Base-by-base conservation (phyloP, 2,888 invertebrate genomes). In the Trachelus tabidus region DNA sequence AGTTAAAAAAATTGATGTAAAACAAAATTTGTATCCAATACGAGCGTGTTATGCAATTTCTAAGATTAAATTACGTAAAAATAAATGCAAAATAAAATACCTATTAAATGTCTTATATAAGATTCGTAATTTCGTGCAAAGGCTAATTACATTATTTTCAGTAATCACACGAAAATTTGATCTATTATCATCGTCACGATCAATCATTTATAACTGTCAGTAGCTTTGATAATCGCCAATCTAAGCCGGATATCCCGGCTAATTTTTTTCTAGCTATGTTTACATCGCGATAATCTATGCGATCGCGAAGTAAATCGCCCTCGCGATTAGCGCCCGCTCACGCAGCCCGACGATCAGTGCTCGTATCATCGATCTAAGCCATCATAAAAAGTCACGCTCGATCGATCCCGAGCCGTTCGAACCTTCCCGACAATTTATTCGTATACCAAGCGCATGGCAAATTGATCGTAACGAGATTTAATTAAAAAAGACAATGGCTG, bases 401-500 rank as follows among this genome's bases (percentile, higher is more conserved):
- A 31, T 33, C 31, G 71, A 31, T 33, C 71, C 31, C 12, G 74
- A 30, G 74, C 35, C 74, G 74, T 11, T 34, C 34, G 34, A 34
- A 34, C 68, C 35, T 30, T 73, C 73, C 71, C 75, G 34, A 4
- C 71, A 76, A 76, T 77, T 79, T 80, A 83, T 83, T 81, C 78
- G 80, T 82, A 80, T 80, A 68, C 80, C 80, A 35, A 83, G 80
- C 80, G 80, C 77, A 75, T 79, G 81, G 81, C 80, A 83, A 85
- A 85, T 85, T 85, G 85, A 81, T 83, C 82, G 85, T 85, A 85
- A 82, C 83, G 82, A 84, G 83, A 78, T 83, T 85, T 85, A 85
- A 85, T 85, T 85, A 85, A 85, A 85, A 85, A 85, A 84, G 85
- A 85, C 85, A 85, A 85, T 84, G 83, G 82, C 75, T 71, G 80